Conservation (phyloP, 2,888 invertebrate species). For the Lasius fuliginosus region DNA sequence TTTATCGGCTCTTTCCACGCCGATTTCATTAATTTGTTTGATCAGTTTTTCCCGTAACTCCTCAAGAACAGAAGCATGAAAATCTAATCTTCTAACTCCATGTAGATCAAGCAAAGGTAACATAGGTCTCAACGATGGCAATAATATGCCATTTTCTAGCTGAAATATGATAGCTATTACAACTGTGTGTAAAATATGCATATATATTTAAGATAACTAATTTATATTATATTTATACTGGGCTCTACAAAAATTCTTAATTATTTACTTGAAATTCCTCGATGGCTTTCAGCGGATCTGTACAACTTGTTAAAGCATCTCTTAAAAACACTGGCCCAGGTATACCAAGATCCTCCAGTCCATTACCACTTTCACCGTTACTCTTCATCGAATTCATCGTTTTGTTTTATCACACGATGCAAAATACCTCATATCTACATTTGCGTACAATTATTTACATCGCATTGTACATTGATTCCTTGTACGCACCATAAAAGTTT, state of each 20-base stretch:
- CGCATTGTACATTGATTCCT: not conserved
- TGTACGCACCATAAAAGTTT: not conserved
- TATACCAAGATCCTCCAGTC: constrained; percentile 94
- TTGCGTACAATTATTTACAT: not conserved
- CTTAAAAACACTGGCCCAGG: constrained; percentile 94
- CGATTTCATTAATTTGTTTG: constrained; percentile 93
- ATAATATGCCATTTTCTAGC: constrained; percentile 95
- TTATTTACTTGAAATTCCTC: constrained; percentile 95
- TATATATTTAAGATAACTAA: not conserved
- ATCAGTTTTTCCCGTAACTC: constrained; percentile 88
- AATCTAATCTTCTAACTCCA: constrained; percentile 96
- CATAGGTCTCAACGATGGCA: constrained; percentile 98
- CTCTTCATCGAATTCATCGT: constrained; percentile 80
- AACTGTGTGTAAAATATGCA: not conserved
- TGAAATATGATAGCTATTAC: constrained; percentile 81
- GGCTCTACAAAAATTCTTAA: not conserved
- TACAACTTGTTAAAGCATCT: constrained; percentile 97
- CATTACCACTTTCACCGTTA: constrained; percentile 87
- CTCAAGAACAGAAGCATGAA: constrained; percentile 97
- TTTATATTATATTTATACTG: not conserved
- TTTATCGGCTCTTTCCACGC: constrained; percentile 88
- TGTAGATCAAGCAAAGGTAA: constrained; percentile 97
- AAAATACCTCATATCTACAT: not conserved
- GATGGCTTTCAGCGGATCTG: constrained; percentile 98
- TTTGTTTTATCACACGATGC: not conserved